Conservation (phyloP, 2,797 vertebrate species). For the Phyllotis vaccarum region DNA sequence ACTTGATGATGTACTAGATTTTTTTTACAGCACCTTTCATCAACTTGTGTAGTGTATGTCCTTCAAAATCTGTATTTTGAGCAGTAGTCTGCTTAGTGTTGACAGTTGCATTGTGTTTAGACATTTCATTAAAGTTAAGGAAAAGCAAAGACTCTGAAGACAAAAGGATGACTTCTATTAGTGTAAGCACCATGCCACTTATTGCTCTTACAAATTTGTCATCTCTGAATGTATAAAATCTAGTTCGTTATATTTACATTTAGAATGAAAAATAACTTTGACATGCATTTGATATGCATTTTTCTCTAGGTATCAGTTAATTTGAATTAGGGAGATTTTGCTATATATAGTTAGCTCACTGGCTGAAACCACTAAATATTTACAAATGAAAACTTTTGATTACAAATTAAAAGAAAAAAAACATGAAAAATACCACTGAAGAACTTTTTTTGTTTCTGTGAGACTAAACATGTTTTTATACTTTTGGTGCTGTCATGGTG, state of each 20-base stretch:
- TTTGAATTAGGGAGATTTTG: conserved; percentile 56
- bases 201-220: conserved; percentile 33
- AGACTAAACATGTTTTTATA: background rate
- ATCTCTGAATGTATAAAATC: conserved; percentile 40
- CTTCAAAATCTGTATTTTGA: conserved; percentile 34
- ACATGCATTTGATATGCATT: conserved; percentile 43
- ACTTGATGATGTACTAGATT: background rate
- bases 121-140: conserved; percentile 29
- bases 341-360: background rate
- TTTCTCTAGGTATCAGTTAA: conserved; percentile 30
- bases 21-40: conserved; percentile 3
- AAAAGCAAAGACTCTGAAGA: conserved; percentile 10
- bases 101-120: background rate
- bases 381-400: conserved; percentile 40
- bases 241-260: conserved; percentile 53
- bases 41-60: conserved; percentile 44
- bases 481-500: background rate
- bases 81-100: conserved; percentile 50
- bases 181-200: background rate
- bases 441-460: conserved; percentile 33
- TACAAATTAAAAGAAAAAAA: background rate
- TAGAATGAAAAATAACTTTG: conserved; percentile 59
- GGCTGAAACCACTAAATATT: conserved; percentile 53
- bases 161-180: background rate
- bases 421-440: background rate